Base-by-base conservation (phyloP, 2,888 invertebrate genomes). In the Athetis lepigone region DNA sequence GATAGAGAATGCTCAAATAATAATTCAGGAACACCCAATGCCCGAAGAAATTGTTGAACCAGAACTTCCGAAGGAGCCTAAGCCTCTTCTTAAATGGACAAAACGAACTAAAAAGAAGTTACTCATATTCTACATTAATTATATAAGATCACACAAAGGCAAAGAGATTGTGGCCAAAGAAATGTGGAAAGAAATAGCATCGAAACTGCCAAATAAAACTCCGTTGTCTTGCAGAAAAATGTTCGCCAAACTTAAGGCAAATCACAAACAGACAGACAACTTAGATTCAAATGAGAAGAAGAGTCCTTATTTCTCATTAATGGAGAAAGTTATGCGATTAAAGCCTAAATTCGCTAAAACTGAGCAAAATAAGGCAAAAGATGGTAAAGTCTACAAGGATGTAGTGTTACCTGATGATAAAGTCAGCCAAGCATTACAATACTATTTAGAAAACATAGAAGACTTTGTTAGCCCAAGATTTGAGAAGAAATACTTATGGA, bases 401-500 rank as follows among this genome's bases (percentile, higher is more conserved):
- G 89, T 92, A 0, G 43, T 64, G 1, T 77, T 95, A 66, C 77
- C 87, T 0, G 77, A 86, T 2, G 81, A 83, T 0, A 93, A 92
- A 81, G 89, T 93, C 0, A 75, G 81, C 1, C 81, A 85, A 51
- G 92, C 91, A 0, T 79, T 94, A 25, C 77, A 85, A 21, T 93
- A 93, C 57, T 94, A 94, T 46, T 75, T 92, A 29, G 84, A 90
- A 47, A 88, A 93, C 65, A 79, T 93, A 0, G 92, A 93, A 55
- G 93, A 93, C 43, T 95, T 94, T 55, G 68, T 86, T 0, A 92
- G 89, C 62, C 93, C 94, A 0, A 90, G 87, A 70, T 93, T 87
- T 39, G 92, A 93, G 39, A 92, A 91, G 70, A 91, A 91, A 80
- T 90, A 89, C 61, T 74, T 92, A 0, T 95, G 94, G 94, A 87